Percentiles rank a stretch among this genome's conserved stretches.
Evolutionary conservation across 1,140 invertebrate genomes (phyloP).

Genomic region (Harpegnathos saltator): DNA sequence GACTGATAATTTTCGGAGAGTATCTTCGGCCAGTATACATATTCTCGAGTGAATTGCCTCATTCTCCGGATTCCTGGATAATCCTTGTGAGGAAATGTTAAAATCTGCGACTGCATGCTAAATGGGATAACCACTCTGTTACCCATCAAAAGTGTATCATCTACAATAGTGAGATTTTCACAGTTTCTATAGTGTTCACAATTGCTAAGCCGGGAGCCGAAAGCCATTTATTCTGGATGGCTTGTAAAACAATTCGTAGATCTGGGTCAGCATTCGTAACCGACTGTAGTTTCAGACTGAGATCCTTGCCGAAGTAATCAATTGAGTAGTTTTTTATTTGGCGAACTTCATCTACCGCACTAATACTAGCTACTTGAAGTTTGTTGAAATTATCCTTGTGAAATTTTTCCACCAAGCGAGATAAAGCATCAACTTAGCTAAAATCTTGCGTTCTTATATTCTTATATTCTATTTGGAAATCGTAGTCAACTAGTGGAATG

Average conservation of each 20-base stretch:
- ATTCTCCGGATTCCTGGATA: not conserved
- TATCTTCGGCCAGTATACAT: not conserved
- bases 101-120: not conserved
- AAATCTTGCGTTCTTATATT: conserved; percentile 5
- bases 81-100: not conserved
- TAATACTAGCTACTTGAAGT: not conserved
- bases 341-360: not conserved
- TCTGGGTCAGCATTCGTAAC: not conserved
- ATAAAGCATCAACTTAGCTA: conserved; percentile 11
- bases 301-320: not conserved
- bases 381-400: not conserved
- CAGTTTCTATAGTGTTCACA: not conserved
- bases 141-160: not conserved
- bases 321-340: not conserved
- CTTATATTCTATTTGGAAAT: not conserved
- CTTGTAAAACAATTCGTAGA: not conserved
- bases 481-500: not conserved
- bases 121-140: not conserved
- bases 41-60: not conserved
- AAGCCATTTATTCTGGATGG: not conserved
- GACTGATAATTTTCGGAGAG: not conserved
- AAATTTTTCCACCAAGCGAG: not conserved
- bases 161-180: not conserved
- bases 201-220: not conserved
- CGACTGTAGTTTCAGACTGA: too few relatives aligned